phyloP scores from a whole-genome alignment of 2,888 invertebrate species.

The Spisula subtruncata region DNA sequence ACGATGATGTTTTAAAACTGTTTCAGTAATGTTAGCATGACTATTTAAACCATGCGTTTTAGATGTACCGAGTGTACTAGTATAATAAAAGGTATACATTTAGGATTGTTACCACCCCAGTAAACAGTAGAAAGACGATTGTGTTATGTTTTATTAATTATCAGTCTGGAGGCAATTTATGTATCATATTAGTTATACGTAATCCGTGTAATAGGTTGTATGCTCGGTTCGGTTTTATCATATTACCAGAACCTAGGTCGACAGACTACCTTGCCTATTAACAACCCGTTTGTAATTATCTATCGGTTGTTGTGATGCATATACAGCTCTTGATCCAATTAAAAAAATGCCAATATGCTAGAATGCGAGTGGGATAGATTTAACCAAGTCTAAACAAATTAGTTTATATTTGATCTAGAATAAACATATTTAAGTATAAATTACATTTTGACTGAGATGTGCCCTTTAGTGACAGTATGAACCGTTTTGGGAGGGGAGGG shows the following conservation, averaged over 20 bases:
- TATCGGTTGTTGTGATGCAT: background rate
- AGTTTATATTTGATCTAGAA: background rate
- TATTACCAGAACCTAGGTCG: background rate
- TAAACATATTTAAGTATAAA: background rate
- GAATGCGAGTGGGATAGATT: background rate
- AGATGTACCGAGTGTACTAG: background rate
- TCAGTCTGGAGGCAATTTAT: background rate
- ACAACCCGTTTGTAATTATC: conserved; percentile 5
- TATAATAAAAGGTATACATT: background rate
- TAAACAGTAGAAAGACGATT: background rate
- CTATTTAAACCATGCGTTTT: background rate
- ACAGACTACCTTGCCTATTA: background rate
- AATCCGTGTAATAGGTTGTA: background rate
- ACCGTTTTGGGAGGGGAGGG: background rate
- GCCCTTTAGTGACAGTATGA: background rate
- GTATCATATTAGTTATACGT: background rate
- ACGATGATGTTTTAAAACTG: too few relatives aligned
- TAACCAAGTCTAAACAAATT: background rate
- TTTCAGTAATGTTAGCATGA: background rate
- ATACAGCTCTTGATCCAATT: background rate
- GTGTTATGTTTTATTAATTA: background rate
- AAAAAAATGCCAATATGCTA: background rate
- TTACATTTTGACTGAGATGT: background rate
- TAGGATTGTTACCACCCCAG: background rate
- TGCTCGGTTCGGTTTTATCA: background rate